phyloP scores from a whole-genome alignment of 1,140 invertebrate species.

The Drosophila equinoxialis region DNA sequence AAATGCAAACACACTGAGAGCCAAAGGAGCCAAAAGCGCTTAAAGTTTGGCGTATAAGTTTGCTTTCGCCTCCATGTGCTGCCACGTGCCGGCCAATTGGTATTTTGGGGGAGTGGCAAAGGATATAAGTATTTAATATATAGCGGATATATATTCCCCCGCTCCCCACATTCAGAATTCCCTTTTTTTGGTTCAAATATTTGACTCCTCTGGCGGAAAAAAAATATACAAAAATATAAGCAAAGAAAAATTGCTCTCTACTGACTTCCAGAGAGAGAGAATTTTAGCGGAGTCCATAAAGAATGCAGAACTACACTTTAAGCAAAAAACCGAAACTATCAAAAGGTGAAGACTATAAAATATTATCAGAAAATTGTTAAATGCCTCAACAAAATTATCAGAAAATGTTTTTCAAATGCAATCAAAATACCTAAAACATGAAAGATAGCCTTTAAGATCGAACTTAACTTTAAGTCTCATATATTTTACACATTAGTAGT shows the following conservation, averaged over 20 bases:
- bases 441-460: no score
- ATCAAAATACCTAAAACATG: no score
- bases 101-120: background rate
- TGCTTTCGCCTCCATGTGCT: constrained; percentile 33
- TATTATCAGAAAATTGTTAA: no score
- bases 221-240: constrained; percentile 7
- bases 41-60: constrained; percentile 66
- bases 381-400: no score
- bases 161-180: background rate
- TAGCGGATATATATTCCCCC: background rate
- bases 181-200: background rate
- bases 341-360: no score
- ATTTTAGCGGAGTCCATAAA: constrained; percentile 7
- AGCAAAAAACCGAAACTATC: background rate
- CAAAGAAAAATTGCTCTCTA: constrained; percentile 32
- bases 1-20: constrained; percentile 50
- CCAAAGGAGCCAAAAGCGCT: constrained; percentile 24
- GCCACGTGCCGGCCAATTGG: constrained; percentile 33
- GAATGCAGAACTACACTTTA: constrained; percentile 38
- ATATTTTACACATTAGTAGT: no score
- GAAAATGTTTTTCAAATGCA: no score
- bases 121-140: constrained; percentile 4
- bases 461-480: no score
- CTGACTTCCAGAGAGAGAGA: background rate
- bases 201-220: background rate